Base-by-base conservation (phyloP, 1,140 invertebrate genomes). In the Notospermus geniculatus region DNA sequence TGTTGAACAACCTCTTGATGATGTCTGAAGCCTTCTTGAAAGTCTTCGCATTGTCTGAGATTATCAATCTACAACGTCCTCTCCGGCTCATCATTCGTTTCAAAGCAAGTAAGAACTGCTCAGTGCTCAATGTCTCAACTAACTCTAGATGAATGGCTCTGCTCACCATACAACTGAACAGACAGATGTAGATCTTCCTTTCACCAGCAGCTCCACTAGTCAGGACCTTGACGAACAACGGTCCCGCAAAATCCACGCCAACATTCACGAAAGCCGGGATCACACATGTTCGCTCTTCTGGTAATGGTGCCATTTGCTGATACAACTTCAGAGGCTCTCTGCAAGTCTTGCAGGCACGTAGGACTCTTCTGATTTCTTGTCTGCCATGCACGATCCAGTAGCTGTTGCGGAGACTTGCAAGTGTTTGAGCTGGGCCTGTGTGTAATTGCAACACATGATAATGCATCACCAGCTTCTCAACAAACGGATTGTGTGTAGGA, bases 101-200 rank as follows among this genome's bases (percentile, higher is more conserved):
- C 11, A 43, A 43, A 43, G 39, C 11, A 11, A 43, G 11, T 19
- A 43, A 19, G 39, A 43, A 43, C 11, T 43, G 11, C 19, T 43
- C 39, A 43, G 39, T 19, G 19, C 19, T 43, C 39, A 43, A 13
- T 13, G 11, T 43, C 11, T 43, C 11, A 43, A 19, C 19, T 43
- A 43, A 43, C 39, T 43, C 39, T 43, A 43, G 19, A 43, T 43
- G 39, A 43, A 43, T 43, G 11, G 11, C 39, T 43, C 39, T 43
- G 39, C 11, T 43, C 11, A 43, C 19, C 39, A 43, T 43, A 43
- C 39, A 43, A 13, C 11, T 43, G 19, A 43, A 43, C 39, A 43
- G 39, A 13, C 11, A 11, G 19, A 43, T 43, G 39, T 43, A 43
- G 11, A 19, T 13, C 39, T 43, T 43, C 11, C 11, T 43, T 43